A percentile compares a stretch with the other conserved stretches of the same genome.
Conservation (phyloP, 2,797 vertebrate species). For the Peromyscus attwateri region DNA sequence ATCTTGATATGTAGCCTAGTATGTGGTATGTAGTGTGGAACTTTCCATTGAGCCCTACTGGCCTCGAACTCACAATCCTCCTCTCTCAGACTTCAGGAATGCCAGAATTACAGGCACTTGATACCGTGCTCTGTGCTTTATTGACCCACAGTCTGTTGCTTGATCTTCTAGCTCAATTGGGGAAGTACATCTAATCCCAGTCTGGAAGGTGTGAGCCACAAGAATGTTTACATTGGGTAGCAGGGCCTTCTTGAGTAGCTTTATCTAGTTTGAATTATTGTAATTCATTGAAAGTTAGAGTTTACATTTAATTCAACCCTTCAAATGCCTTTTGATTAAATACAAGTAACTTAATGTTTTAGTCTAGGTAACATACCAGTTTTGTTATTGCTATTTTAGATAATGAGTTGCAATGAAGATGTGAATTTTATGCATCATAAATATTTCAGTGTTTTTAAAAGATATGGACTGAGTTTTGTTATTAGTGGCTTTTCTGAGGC, state of each 20-base stretch:
- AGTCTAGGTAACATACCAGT: neutral
- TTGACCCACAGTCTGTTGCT: conserved; percentile 14
- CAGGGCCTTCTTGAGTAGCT: neutral
- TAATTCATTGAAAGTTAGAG: conserved; percentile 44
- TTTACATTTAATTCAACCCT: conserved; percentile 40
- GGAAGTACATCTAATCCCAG: neutral
- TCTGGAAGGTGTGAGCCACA: neutral
- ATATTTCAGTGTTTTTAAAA: conserved; percentile 43
- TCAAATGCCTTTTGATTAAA: conserved; percentile 33
- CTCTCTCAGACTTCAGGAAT: neutral
- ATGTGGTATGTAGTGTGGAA: neutral
- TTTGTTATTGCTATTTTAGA: neutral
- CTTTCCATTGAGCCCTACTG: neutral
- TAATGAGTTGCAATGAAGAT: neutral
- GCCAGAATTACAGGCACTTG: neutral
- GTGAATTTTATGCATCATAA: conserved; percentile 8
- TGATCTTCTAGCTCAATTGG: neutral
- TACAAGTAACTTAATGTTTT: neutral
- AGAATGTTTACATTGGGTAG: neutral
- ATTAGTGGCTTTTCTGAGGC: neutral
- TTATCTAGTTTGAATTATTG: conserved; percentile 20
- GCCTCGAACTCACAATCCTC: neutral
- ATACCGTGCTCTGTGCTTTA: neutral
- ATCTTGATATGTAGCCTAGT: neutral
- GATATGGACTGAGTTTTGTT: neutral